Base-by-base conservation (phyloP, 2,797 vertebrate species). In the Falco peregrinus region DNA sequence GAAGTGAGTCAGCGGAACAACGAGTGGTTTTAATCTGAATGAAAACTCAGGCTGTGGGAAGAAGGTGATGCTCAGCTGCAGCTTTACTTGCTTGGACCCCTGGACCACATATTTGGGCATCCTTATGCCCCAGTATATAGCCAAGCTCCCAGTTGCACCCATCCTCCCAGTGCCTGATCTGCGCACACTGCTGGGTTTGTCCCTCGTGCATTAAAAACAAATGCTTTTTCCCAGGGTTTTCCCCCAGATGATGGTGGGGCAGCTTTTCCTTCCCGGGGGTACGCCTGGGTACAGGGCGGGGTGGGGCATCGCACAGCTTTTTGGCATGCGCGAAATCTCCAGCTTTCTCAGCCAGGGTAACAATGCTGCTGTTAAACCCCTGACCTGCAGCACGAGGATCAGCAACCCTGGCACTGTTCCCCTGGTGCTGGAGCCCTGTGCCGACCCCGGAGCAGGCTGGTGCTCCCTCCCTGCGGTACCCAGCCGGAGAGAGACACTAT, bases 251-350 rank as follows among this genome's bases (percentile, higher is more conserved):
- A 29, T 21, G 31, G 10, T 63, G 61, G 61, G 26, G 50, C 0
- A 0, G 16, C 24, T 91, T 61, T 81, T 71, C 14, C 14, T 64
- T 74, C 63, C 15, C 26, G 35, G 18, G 25, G 57, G 5, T 22
- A 25, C 17, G 3, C 35, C 20, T 35, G 43, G 26, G 43, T 43
- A 43, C 43, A 43, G 43, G 45, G 29, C 14, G 29, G 29, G 8
- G 11, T 6, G 6, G 14, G 11, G 11, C 4, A 5, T 65, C 4
- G 0, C 18, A 24, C 1, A 2, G 3, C 5, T 31, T 56, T 74
- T 78, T 50, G 54, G 28, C 68, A 68, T 1, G 1, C 43, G 68
- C 43, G 68, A 74, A 75, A 59, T 18, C 25, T 50, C 35, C 76
- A 12, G 39, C 21, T 60, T 35, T 3, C 2, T 41, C 59, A 53